Conservation (phyloP, 2,113 vertebrate species). For the Oreochromis aureus region DNA sequence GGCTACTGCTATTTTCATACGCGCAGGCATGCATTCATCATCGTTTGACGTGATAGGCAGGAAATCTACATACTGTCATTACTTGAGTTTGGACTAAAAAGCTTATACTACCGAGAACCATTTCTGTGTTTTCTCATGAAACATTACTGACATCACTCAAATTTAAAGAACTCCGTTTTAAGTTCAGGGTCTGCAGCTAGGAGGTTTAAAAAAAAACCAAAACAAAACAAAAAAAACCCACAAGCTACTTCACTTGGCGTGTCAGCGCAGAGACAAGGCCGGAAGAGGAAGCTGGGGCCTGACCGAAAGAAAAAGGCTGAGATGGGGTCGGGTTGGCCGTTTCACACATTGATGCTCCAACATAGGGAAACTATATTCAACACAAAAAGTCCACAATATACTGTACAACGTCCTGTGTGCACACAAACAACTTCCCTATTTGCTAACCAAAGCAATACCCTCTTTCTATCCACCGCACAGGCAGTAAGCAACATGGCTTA, state of each 20-base stretch:
- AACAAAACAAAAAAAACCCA: not conserved
- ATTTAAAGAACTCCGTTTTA: not conserved
- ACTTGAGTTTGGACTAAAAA: not conserved
- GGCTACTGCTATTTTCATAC: not conserved
- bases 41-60: not conserved
- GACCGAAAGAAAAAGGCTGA: not conserved
- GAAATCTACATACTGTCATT: not conserved
- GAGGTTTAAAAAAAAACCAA: not conserved
- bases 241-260: not conserved
- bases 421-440: not conserved
- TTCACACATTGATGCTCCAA: not conserved
- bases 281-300: conserved; percentile 15
- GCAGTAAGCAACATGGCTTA: not conserved
- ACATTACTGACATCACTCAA: not conserved
- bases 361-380: not conserved
- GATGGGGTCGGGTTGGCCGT: not conserved
- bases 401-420: conserved; percentile 2
- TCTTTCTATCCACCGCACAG: not conserved
- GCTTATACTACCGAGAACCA: not conserved
- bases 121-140: not conserved
- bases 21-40: not conserved
- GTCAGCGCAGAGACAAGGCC: not conserved
- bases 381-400: not conserved
- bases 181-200: not conserved
- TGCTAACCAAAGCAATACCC: not conserved